phyloP scores from a whole-genome alignment of 2,888 invertebrate genomes.

The Argyra leucocephala region DNA sequence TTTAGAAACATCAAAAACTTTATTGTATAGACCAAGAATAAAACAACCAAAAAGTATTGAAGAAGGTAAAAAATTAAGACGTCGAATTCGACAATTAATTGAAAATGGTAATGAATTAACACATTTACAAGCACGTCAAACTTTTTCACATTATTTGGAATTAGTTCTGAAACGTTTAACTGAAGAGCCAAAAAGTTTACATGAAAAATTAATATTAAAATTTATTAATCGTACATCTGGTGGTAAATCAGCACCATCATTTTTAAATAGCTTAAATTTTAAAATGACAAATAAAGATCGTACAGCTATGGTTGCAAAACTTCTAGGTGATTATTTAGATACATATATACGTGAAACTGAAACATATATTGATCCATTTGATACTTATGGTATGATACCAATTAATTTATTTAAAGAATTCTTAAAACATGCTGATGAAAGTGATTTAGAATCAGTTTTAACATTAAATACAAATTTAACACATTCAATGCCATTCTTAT shows the following conservation, averaged over 20 bases:
- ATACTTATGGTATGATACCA: conserved; percentile 48
- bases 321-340: conserved; percentile 69
- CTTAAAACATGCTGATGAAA: conserved; percentile 47
- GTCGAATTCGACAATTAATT: conserved; percentile 45
- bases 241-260: conserved; percentile 55
- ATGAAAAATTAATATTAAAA: conserved; percentile 56
- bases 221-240: conserved; percentile 66
- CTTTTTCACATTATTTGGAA: conserved; percentile 68
- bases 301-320: conserved; percentile 74
- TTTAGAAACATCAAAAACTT: conserved; percentile 33
- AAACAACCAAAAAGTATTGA: conserved; percentile 39
- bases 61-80: conserved; percentile 35
- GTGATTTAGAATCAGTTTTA: conserved; percentile 39
- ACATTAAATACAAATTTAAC: conserved; percentile 41
- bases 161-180: conserved; percentile 61
- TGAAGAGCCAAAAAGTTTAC: conserved; percentile 37
- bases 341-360: conserved; percentile 76
- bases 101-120: conserved; percentile 56
- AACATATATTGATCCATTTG: conserved; percentile 60
- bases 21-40: conserved; percentile 35
- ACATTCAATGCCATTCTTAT: conserved; percentile 40
- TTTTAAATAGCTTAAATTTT: conserved; percentile 48
- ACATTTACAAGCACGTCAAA: conserved; percentile 59
- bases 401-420: conserved; percentile 52
- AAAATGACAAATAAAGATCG: conserved; percentile 70